Base-by-base conservation (phyloP, 2,797 vertebrate species). In the Lepus oiostolus region DNA sequence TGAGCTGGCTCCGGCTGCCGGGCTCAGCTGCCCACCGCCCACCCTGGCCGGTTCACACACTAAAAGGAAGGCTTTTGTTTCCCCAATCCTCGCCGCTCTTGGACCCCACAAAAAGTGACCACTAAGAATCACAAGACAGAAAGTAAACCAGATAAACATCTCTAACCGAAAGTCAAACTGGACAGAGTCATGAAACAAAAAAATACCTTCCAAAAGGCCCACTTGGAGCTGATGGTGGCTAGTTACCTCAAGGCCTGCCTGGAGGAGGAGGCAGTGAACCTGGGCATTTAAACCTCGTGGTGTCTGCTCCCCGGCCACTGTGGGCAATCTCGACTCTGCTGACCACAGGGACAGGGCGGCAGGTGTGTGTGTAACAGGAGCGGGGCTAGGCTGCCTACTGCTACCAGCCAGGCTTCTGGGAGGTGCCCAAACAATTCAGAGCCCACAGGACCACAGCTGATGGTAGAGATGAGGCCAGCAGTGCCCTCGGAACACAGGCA, bases 161-260 rank as follows among this genome's bases (percentile, higher is more conserved):
- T 72, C 50, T 54, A 77, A 72, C n/a, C 86, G 83, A 84, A 82
- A 80, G 21, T 58, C 70, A 85, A 94, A 76, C 7, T 85, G 22
- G 62, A 58, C 28, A 42, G 81, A 93, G 26, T 8, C 4, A 74
- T 16, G 5, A 72, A 75, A 70, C 58, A 62, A 89, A 92, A 71
- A 50, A 4, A 5, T 70, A 42, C 30, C 62, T 95, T 93, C 62
- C 58, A 82, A 68, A 82, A 7, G 71, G 32, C 11, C 28, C 68
- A 21, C 38, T 16, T 28, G 58, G 60, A 50, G 8, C 10, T 26
- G 26, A 24, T 79, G 17, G 26, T 38, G 17, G 50, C 42, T 28
- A 32, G 52, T 91, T 35, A 90, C 28, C 47, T 38, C 52, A 87
- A 70, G 26, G 67, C 22, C 76, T 2, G 54, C 65, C 28, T 76